Conservation (phyloP, 1,140 invertebrate species). For the Solen grandis region DNA sequence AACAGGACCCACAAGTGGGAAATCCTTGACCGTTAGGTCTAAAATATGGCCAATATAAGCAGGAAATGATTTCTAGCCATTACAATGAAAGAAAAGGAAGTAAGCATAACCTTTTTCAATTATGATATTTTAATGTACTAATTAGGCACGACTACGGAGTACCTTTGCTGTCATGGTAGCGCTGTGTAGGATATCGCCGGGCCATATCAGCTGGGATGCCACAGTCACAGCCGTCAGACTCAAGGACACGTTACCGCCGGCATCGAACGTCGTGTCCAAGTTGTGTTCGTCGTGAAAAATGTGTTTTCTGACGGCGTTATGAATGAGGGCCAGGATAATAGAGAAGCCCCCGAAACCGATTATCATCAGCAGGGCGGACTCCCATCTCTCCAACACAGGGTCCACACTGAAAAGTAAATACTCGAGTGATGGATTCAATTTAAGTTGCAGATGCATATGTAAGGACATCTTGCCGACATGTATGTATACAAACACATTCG, state of each 20-base stretch:
- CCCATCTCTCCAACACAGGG: constrained; percentile 69
- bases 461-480: not conserved
- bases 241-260: constrained; percentile 78
- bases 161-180: constrained; percentile 77
- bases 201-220: constrained; percentile 77
- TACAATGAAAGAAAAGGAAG: too few species aligned
- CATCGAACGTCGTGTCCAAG: constrained; percentile 80
- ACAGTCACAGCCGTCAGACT: constrained; percentile 76
- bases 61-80: too few species aligned
- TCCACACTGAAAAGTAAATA: constrained; percentile 64
- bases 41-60: too few species aligned
- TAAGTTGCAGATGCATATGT: too few species aligned
- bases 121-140: too few species aligned
- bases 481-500: too few species aligned
- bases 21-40: too few species aligned
- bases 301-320: constrained; percentile 75
- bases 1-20: too few species aligned
- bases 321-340: constrained; percentile 72
- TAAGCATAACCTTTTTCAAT: too few species aligned
- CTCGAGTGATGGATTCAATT: not conserved
- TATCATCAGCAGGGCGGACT: constrained; percentile 75
- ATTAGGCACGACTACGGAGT: too few species aligned
- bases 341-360: constrained; percentile 77
- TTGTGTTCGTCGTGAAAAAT: constrained; percentile 77
- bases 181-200: constrained; percentile 76